Conservation (phyloP, 2,888 invertebrate species). For the Clistopyga incitator region DNA sequence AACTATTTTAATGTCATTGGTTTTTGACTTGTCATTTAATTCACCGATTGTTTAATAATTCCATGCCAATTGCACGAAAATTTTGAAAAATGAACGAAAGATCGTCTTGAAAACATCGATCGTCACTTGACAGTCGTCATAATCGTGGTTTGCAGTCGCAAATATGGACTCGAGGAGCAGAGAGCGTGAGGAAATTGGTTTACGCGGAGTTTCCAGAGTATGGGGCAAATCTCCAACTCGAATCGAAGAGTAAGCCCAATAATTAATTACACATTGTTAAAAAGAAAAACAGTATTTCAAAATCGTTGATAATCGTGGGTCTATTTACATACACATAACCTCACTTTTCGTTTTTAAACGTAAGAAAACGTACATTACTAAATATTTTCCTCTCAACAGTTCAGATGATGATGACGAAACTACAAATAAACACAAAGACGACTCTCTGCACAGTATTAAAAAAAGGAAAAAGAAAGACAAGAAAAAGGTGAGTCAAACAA, state of each 20-base stretch:
- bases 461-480: slow-evolving; percentile 84
- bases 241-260: slow-evolving; percentile 86
- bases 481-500: slow-evolving; percentile 80
- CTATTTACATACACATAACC: slow-evolving; percentile 54
- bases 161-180: slow-evolving; percentile 88
- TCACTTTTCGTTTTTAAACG: slow-evolving; percentile 26
- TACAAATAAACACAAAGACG: slow-evolving; percentile 84
- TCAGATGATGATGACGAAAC: slow-evolving; percentile 82
- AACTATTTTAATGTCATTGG: too few relatives aligned
- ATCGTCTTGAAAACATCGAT: slow-evolving; percentile 13
- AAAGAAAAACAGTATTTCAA: slow-evolving; percentile 15
- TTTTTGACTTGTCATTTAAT: too few relatives aligned
- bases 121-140: not conserved
- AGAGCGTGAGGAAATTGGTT: slow-evolving; percentile 91
- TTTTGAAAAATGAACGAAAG: not conserved
- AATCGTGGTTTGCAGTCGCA: not conserved
- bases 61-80: too few relatives aligned
- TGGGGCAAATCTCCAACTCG: slow-evolving; percentile 92
- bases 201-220: slow-evolving; percentile 88
- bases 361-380: slow-evolving; percentile 8
- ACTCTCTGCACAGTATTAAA: slow-evolving; percentile 84
- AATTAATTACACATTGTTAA: slow-evolving; percentile 22
- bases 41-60: too few relatives aligned
- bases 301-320: not conserved
- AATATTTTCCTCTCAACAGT: slow-evolving; percentile 71